phyloP scores from a whole-genome alignment of 2,113 vertebrate species.

The Craseonycteris thonglongyai region DNA sequence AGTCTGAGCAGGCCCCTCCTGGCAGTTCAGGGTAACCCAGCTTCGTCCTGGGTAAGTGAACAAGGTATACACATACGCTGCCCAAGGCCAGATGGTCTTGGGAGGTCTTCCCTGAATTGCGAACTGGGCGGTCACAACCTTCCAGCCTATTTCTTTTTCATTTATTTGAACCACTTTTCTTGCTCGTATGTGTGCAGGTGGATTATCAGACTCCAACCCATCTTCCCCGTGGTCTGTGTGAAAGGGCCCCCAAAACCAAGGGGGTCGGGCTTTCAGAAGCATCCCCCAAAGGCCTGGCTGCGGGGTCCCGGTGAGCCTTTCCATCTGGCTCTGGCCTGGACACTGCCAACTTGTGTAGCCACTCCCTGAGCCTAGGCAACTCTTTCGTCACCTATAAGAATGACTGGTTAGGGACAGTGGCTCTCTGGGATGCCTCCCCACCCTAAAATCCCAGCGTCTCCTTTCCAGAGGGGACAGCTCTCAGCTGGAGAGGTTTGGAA shows the following conservation, averaged over 20 bases:
- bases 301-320: neutral
- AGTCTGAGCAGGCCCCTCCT: neutral
- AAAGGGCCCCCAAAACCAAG: neutral
- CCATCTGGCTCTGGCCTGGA: neutral
- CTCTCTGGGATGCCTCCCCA: neutral
- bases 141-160: slow-evolving; percentile 43
- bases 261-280: neutral
- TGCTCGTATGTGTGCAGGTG: neutral
- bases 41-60: slow-evolving; percentile 10
- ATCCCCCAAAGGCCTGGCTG: neutral
- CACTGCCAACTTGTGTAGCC: neutral
- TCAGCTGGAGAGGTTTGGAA: neutral
- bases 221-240: neutral
- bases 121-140: slow-evolving; percentile 6
- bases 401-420: neutral
- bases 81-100: neutral
- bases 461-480: neutral
- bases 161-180: slow-evolving; percentile 13
- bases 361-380: neutral
- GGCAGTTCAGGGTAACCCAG: slow-evolving; percentile 11
- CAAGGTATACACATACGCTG: neutral
- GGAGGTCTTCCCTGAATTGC: neutral
- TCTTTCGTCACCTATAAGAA: neutral
- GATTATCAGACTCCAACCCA: neutral
- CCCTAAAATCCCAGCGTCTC: neutral